Conservation (phyloP, 2,113 vertebrate species). For the Phyllostomus hastatus region DNA sequence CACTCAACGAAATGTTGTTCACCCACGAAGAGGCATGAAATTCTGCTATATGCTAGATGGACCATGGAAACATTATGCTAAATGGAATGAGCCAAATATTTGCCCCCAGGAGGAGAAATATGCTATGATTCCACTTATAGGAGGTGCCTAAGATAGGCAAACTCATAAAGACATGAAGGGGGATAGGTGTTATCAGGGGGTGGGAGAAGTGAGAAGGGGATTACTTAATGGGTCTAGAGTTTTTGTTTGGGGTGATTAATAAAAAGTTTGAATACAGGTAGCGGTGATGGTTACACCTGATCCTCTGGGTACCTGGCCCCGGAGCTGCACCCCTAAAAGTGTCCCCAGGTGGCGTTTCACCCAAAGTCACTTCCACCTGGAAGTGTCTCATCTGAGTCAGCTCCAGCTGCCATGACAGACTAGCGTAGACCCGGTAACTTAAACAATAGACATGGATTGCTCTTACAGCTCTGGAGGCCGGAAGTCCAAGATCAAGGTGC, state of each 20-base stretch:
- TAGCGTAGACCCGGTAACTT: neutral
- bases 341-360: no score
- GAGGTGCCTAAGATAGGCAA: no score
- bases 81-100: neutral
- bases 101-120: neutral
- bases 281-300: neutral
- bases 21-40: neutral
- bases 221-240: neutral
- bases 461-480: neutral
- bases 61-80: neutral
- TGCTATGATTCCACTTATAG: neutral
- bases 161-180: neutral
- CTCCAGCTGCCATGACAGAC: neutral
- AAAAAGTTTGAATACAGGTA: accelerated
- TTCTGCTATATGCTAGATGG: neutral
- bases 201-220: neutral
- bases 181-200: neutral
- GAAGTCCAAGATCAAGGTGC: neutral
- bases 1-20: neutral
- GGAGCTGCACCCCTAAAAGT: neutral
- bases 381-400: neutral
- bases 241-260: neutral
- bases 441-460: neutral
- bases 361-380: neutral
- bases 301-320: neutral